A percentile compares a stretch with the other conserved stretches of the same genome.
Evolutionary conservation across 2,888 invertebrate species (phyloP).

Genomic region (Crepidodera aurea): DNA sequence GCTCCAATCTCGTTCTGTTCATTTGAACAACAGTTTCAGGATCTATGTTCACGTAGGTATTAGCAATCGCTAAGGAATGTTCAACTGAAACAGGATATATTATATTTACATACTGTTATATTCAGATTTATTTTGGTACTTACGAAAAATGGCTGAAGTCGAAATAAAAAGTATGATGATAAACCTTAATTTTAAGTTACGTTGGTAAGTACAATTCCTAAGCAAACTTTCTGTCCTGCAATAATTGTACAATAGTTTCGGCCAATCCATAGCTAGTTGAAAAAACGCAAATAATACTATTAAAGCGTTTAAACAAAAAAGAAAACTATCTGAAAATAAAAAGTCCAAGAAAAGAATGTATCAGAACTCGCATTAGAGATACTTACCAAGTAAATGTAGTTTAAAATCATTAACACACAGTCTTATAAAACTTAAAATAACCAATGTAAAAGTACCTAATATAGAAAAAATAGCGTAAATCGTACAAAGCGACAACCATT

Average conservation of each 20-base stretch:
- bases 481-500: conserved; percentile 10
- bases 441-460: neutral
- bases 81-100: conserved; percentile 27
- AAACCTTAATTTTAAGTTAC: conserved; percentile 12
- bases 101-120: neutral
- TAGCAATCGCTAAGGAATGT: conserved; percentile 25
- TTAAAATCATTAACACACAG: conserved; percentile 19
- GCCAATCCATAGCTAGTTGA: conserved; percentile 25
- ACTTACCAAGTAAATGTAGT: conserved; percentile 24
- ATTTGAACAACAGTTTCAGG: neutral
- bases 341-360: neutral
- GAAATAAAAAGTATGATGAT: conserved; percentile 3
- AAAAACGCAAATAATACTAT: conserved; percentile 15
- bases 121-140: conserved; percentile 11
- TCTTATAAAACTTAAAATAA: conserved; percentile 7
- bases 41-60: conserved; percentile 14
- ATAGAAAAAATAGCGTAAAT: conserved; percentile 19
- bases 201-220: conserved; percentile 12
- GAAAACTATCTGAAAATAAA: conserved; percentile 25
- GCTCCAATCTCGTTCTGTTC: conserved; percentile 13
- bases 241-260: conserved; percentile 11
- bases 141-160: conserved; percentile 17
- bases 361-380: too few relatives aligned
- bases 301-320: conserved; percentile 20
- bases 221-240: conserved; percentile 9